Evolutionary conservation across 1,140 invertebrate genomes (phyloP), one percentile per base, ranked within the genome.

Genomic region (Wasmannia auropunctata): DNA sequence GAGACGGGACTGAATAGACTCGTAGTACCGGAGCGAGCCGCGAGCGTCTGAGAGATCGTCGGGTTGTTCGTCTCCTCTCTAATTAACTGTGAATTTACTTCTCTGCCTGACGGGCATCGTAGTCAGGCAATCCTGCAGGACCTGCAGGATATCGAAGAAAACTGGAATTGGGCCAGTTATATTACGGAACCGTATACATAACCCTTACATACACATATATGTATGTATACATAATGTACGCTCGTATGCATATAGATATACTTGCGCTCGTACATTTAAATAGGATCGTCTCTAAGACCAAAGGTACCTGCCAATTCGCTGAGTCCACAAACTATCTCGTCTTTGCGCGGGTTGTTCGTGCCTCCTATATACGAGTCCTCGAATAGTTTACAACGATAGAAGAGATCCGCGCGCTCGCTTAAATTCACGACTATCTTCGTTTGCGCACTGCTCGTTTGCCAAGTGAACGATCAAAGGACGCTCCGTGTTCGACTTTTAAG

Each of bases 81-180:
- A 92, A 93, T 93, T 93, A 93, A 93, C 90, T 75, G 72, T 80
- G 72, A 79, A 86, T 79, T 81, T 86, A 87, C 83, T 87, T 90
- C 63, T 43, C 74, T 63, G 34, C 25, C 46, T 60, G n/a, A 63
- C 31, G 31, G 28, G 40, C 31, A 46, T 51, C 80, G 37, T n/a
- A 62, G 22, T 19, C 37, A 46, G 63, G 63, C 63, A 67, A 46
- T 67, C 5, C 43, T 56, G 40, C 22, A 51, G n/a, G 43, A 85
- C 37, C n/a, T 25, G 60, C 28, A 16, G 31, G 58, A 87, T 86
- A 91, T 87, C 87, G 87, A 77, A 83, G 77, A 83, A 86, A 91
- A 92, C 92, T 87, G 87, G 83, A 91, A 91, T 91, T 86, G 87
- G 86, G 87, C 88, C 76, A 85, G 75, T 87, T 87, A 90, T 87